A percentile compares a stretch with the other conserved stretches of the same genome.
These are phyloP conservation scores for Petrolisthes cinctipes DNA, from an alignment of 2,888 invertebrate genomes.

Conservation along the genomic window DNA sequence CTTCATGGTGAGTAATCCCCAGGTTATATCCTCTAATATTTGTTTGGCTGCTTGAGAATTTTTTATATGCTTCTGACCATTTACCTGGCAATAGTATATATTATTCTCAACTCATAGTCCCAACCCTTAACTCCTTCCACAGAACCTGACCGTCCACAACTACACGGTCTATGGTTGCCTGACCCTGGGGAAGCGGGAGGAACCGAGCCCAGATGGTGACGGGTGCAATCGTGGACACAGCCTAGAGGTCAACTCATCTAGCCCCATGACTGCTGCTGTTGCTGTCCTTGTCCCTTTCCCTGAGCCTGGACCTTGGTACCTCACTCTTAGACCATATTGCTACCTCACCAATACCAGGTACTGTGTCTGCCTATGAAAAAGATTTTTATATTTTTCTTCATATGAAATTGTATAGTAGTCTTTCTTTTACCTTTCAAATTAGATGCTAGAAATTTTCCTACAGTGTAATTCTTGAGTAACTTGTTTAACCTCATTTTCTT, in stretches of 20 bases:
- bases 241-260: constrained; percentile 57
- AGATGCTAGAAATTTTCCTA: background rate
- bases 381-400: background rate
- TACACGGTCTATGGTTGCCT: constrained; percentile 67
- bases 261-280: constrained; percentile 9
- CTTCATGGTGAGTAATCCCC: constrained; percentile 70
- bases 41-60: background rate
- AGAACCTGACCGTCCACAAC: constrained; percentile 67
- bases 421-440: background rate
- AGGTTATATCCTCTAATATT: background rate
- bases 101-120: too few species aligned
- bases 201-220: constrained; percentile 41
- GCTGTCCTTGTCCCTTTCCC: constrained; percentile 78
- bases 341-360: constrained; percentile 65
- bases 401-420: background rate
- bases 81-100: too few species aligned
- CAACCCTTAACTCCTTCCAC: background rate
- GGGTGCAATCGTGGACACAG: constrained; percentile 50
- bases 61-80: too few species aligned
- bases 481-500: background rate
- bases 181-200: constrained; percentile 65
- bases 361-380: background rate
- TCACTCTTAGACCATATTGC: constrained; percentile 81
- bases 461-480: background rate
- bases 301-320: constrained; percentile 85